Evolutionary conservation across 2,888 invertebrate species (phyloP), one percentile per base, ranked within the genome.

Genomic region (Poecilus cupreus): DNA sequence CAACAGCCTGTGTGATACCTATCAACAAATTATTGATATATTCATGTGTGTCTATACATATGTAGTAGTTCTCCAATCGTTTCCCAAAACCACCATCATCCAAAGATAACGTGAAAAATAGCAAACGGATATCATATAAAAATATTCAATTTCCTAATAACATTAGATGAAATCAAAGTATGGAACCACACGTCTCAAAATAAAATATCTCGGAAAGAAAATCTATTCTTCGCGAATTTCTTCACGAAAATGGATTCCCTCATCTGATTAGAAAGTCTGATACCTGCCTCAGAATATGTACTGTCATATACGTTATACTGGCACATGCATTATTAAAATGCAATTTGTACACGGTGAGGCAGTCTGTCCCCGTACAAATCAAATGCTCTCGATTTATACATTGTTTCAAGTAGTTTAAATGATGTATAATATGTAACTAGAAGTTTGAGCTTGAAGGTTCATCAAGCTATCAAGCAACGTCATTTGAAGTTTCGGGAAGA

Each of bases 71-170:
- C 8, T 54, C 4, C 32, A 2, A 54, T 54, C 6, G 22, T 8
- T 54, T 54, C 20, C 49, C 8, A 54, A 54, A 54, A 54, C 20
- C 22, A 54, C 13, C 54, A 54, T 54, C 11, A 2, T 18, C 54
- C 22, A 3, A 10, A 54, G 22, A 54, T 22, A 54, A 18, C 10
- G 1, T 39, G 68, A 70, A 70, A 37, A 37, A 32, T 26, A 32
- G 64, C 37, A 13, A 32, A 64, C 32, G 68, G 68, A 70, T 70
- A 70, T 70, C 20, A 18, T 39, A 70, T 32, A 70, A 43, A 32
- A 70, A 70, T 70, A 70, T 70, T 70, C 68, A 70, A 37, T 32
- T 70, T 70, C 37, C 68, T 18, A 43, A 39, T 39, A 20, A 13
- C 68, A 70, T 70, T 70, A 70, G 43, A 70, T 54, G 18, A 16